Base-by-base conservation (phyloP, 1,140 invertebrate species). In the Andrena cerasifolii region DNA sequence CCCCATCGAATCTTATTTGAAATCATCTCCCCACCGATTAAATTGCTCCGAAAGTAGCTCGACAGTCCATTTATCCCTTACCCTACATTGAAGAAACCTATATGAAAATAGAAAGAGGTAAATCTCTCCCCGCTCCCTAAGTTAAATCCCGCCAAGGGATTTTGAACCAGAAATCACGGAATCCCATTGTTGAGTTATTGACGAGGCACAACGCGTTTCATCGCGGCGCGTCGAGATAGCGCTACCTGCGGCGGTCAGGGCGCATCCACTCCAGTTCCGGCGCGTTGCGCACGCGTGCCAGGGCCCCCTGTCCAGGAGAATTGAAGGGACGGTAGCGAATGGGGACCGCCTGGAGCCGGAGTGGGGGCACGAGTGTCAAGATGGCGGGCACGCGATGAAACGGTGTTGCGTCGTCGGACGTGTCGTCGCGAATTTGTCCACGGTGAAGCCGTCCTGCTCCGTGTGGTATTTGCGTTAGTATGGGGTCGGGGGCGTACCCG, bases 351-450 rank as follows among this genome's bases (percentile, higher is more conserved):
- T 58, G 16, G 47, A 73, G 65, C 56, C 75, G 76, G 80, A 78
- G 85, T 80, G 81, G 80, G 78, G 86, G 80, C 81, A 70, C 79
- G 74, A 81, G 77, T 85, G 77, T 84, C 88, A 91, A 91, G 87
- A 91, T 91, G 90, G 90, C 90, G 90, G 88, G 87, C 78, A 79
- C 84, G 86, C 77, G 78, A 77, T 87, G 81, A 87, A 81, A 76
- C 82, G 83, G 70, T 78, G 83, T 73, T 79, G 67, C 75, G 67
- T 73, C 84, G 83, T 72, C 81, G 75, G 4, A 76, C 84, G 75
- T 31, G 53, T 67, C 59, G 45, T 65, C 47, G 80, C 49, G 40
- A 24, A 54, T 54, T 49, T 74, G n/a, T 58, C 51, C 47, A 14
- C 65, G 65, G 40, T 36, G 51, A 70, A 51, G 36, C 26, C 65